phyloP scores from a whole-genome alignment of 2,797 vertebrate genomes.

The Okamejei kenojei region DNA sequence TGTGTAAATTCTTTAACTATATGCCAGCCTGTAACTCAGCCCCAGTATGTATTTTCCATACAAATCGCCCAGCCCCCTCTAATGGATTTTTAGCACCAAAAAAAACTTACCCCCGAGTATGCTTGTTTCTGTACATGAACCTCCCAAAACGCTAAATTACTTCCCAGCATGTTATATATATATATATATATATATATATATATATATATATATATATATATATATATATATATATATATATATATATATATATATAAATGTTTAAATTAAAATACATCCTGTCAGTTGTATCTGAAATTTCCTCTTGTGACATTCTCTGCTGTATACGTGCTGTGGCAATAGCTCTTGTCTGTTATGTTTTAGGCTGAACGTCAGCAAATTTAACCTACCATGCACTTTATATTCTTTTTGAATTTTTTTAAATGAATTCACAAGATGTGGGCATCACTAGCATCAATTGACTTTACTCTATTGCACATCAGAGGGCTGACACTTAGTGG shows the following conservation, averaged over 20 bases:
- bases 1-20: neutral
- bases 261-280: too few relatives aligned
- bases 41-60: neutral
- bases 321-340: too few relatives aligned
- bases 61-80: neutral
- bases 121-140: neutral
- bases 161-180: neutral
- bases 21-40: neutral
- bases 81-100: neutral
- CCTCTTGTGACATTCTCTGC: too few relatives aligned
- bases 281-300: too few relatives aligned
- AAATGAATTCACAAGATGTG: neutral
- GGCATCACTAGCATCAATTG: too few relatives aligned
- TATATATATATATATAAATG: too few relatives aligned
- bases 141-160: neutral
- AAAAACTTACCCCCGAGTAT: neutral
- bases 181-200: too few relatives aligned
- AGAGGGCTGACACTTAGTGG: neutral
- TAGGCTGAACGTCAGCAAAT: too few relatives aligned
- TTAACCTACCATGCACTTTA: neutral
- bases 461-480: too few relatives aligned
- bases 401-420: neutral
- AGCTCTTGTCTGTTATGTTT: too few relatives aligned
- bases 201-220: too few relatives aligned
- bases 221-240: too few relatives aligned